phyloP scores from a whole-genome alignment of 2,888 invertebrate species.

The Allacma fusca region DNA sequence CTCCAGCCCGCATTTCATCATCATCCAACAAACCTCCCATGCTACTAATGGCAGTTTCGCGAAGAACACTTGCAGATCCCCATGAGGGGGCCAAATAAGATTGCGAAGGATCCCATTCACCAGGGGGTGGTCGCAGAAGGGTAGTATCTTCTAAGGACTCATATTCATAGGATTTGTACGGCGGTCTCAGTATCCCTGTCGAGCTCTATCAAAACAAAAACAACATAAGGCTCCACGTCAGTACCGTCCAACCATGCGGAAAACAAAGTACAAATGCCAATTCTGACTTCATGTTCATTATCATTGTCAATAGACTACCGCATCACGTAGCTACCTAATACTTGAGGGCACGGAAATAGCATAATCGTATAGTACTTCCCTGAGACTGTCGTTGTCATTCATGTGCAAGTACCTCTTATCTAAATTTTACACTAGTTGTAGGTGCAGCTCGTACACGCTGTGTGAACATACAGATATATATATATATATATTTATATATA shows the following conservation, averaged over 20 bases:
- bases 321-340: no score
- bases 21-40: constrained; percentile 62
- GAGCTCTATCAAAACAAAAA: constrained; percentile 50
- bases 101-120: constrained; percentile 64
- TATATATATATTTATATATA: no score
- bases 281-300: no score
- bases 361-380: no score
- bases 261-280: neutral
- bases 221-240: neutral
- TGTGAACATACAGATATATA: no score
- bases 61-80: constrained; percentile 63
- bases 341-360: no score
- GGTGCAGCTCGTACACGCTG: no score
- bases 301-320: no score
- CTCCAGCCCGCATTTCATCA: constrained; percentile 48
- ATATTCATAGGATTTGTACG: constrained; percentile 66
- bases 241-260: neutral
- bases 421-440: no score
- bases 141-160: constrained; percentile 65
- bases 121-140: constrained; percentile 54
- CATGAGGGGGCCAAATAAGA: constrained; percentile 64
- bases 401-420: no score
- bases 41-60: constrained; percentile 65
- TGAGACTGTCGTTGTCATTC: no score
- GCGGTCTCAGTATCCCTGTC: constrained; percentile 62